phyloP scores from a whole-genome alignment of 1,140 invertebrate species.

The Drosophila littoralis region DNA sequence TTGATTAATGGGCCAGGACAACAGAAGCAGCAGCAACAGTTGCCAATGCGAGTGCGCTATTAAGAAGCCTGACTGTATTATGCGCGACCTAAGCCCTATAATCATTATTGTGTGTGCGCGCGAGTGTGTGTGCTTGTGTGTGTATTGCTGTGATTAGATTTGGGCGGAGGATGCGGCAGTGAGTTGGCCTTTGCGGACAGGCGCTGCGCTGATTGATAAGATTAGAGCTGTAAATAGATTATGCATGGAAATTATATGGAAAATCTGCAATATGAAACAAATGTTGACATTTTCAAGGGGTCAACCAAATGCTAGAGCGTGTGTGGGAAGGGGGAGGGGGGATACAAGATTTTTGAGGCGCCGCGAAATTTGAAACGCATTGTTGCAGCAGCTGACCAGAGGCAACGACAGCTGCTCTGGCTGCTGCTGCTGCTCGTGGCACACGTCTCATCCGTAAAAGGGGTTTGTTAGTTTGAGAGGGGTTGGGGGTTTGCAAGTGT shows the following conservation, averaged over 20 bases:
- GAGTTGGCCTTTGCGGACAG: constrained; percentile 8
- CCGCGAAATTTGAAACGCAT: constrained; percentile 38
- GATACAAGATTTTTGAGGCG: background rate
- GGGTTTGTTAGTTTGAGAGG: background rate
- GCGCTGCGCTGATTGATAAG: constrained; percentile 65
- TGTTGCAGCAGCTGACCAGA: constrained; percentile 43
- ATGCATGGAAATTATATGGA: constrained; percentile 62
- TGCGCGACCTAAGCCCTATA: constrained; percentile 34
- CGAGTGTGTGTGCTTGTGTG: constrained; percentile 31
- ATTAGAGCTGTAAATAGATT: constrained; percentile 68
- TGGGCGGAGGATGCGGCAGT: background rate
- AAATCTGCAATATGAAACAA: constrained; percentile 73
- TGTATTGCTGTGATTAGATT: background rate
- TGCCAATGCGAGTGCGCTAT: background rate
- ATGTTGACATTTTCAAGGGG: constrained; percentile 63
- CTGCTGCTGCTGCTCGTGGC: constrained; percentile 20
- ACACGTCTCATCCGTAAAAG: constrained; percentile 10
- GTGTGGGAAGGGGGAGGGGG: background rate
- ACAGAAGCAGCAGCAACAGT: constrained; percentile 52
- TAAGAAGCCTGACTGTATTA: constrained; percentile 13
- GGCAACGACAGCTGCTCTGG: constrained; percentile 1
- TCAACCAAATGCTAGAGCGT: background rate
- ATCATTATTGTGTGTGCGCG: constrained; percentile 24
- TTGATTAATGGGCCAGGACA: constrained; percentile 80
- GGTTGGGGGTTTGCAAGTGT: constrained; percentile 22